Evolutionary conservation across 2,888 invertebrate species (phyloP).

Genomic region (Protophormia terraenovae): DNA sequence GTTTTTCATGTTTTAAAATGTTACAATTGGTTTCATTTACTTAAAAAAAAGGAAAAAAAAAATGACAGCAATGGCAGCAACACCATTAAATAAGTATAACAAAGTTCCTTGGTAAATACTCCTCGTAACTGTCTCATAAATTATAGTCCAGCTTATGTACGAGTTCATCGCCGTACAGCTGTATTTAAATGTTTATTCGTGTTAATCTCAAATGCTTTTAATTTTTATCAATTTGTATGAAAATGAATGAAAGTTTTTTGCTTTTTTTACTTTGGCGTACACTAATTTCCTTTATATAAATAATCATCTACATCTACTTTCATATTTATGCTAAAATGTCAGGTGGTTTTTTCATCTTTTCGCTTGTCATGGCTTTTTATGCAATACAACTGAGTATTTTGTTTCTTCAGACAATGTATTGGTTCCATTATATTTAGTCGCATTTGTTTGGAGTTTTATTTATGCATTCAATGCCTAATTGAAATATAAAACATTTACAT

Average conservation of each 20-base stretch:
- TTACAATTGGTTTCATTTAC: background rate
- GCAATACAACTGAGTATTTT: background rate
- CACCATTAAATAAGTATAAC: background rate
- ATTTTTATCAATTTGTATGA: slow-evolving; percentile 51
- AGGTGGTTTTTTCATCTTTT: slow-evolving; percentile 34
- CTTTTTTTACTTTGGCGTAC: slow-evolving; percentile 1
- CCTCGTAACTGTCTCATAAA: slow-evolving; percentile 31
- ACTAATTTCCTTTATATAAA: background rate
- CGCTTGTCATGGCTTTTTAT: background rate
- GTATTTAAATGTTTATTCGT: slow-evolving; percentile 48
- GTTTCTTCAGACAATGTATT: slow-evolving; percentile 1
- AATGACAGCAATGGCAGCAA: background rate
- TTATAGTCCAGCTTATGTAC: slow-evolving; percentile 22
- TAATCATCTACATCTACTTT: background rate
- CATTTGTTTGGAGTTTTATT: background rate
- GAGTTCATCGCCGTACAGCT: slow-evolving; percentile 1
- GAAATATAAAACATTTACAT: slow-evolving; percentile 16
- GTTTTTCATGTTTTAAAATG: slow-evolving; percentile 51
- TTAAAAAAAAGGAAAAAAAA: too few species aligned
- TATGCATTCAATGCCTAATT: slow-evolving; percentile 27
- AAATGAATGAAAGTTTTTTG: slow-evolving; percentile 38
- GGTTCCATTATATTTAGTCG: background rate
- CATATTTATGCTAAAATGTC: slow-evolving; percentile 6
- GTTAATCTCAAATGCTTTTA: slow-evolving; percentile 59
- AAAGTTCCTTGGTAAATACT: background rate